Conservation (phyloP, 2,797 vertebrate species). For the Acanthurus leucopareius region DNA sequence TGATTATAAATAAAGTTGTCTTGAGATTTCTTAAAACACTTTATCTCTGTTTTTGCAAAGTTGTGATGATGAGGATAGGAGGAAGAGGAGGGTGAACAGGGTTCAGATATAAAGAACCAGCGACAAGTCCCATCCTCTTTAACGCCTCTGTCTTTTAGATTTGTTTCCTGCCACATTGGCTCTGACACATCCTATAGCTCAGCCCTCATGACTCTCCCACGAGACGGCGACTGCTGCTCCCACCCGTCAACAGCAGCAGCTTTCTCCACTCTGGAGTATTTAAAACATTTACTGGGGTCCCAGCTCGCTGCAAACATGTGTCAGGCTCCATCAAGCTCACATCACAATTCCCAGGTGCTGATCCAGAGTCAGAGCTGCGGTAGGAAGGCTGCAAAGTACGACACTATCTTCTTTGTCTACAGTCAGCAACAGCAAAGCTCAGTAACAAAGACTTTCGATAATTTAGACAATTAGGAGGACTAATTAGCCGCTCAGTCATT, state of each 20-base stretch:
- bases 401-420: conserved; percentile 30
- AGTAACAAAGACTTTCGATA: conserved; percentile 17
- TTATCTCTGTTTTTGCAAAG: background rate
- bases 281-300: conserved; percentile 57
- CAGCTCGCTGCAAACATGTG: conserved; percentile 42
- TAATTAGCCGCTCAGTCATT: conserved; percentile 74
- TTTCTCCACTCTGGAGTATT: conserved; percentile 52
- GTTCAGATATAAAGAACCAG: conserved; percentile 11
- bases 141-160: conserved; percentile 42
- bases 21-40: background rate
- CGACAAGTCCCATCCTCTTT: conserved; percentile 15
- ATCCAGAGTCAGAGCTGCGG: conserved; percentile 24
- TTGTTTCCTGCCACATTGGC: conserved; percentile 36
- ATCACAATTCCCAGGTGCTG: conserved; percentile 32
- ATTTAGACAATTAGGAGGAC: conserved; percentile 63
- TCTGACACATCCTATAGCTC: conserved; percentile 46
- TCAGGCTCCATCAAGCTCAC: conserved; percentile 61
- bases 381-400: background rate
- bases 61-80: background rate
- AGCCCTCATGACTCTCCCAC: conserved; percentile 27
- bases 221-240: conserved; percentile 37
- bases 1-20: too few relatives aligned
- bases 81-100: background rate
- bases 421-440: conserved; percentile 16
- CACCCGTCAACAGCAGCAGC: conserved; percentile 32